Conservation (phyloP, 2,888 invertebrate species). For the Dasysyrphus tricinctus region DNA sequence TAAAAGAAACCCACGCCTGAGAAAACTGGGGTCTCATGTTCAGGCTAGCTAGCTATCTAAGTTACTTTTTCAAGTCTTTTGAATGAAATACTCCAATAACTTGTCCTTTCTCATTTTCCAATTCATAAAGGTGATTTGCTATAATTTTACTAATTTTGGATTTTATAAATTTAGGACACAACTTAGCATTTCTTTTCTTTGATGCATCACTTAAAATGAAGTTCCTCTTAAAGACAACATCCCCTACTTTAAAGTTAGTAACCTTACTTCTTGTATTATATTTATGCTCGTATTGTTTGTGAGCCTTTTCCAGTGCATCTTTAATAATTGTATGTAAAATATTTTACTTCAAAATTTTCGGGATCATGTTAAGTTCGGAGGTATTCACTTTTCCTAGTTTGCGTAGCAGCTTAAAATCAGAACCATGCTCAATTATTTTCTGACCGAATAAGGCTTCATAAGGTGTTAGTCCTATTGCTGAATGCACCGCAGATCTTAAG, state of each 20-base stretch:
- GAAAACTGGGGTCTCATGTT: too few relatives aligned
- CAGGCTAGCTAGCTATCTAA: neutral
- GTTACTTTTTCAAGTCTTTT: neutral
- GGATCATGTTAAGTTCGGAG: neutral
- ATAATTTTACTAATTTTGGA: neutral
- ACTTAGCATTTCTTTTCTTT: constrained; percentile 3
- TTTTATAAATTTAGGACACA: neutral
- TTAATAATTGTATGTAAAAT: constrained; percentile 13
- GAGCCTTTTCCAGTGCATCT: neutral
- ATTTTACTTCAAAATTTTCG: neutral
- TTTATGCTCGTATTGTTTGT: neutral
- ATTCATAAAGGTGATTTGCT: constrained; percentile 7
- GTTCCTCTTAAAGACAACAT: neutral
- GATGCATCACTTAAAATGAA: constrained; percentile 14
- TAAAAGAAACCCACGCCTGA: too few relatives aligned
- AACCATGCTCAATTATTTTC: too few relatives aligned
- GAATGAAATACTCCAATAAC: neutral
- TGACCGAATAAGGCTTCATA: too few relatives aligned
- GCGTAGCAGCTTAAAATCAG: too few relatives aligned
- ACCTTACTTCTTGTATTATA: neutral
- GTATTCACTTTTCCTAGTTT: too few relatives aligned
- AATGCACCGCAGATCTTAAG: too few relatives aligned
- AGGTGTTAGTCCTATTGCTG: too few relatives aligned
- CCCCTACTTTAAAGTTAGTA: neutral
- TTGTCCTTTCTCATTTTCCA: neutral